Conservation (phyloP, 2,888 invertebrate genomes). For the Acleris sparsana region DNA sequence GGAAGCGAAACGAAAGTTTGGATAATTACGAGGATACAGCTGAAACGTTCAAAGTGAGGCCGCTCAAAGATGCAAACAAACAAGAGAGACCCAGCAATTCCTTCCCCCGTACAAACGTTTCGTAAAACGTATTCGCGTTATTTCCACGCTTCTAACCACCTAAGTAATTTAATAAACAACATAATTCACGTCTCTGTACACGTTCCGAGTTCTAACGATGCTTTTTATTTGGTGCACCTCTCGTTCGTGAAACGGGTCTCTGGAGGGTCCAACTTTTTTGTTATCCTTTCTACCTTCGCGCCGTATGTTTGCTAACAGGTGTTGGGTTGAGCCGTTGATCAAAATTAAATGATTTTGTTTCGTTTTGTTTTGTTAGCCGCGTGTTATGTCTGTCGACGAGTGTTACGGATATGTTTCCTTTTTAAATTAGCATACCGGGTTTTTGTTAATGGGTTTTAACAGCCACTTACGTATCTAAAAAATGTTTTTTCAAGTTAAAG, state of each 20-base stretch:
- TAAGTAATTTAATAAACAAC: slow-evolving; percentile 37
- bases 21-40: slow-evolving; percentile 23
- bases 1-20: slow-evolving; percentile 14
- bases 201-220: slow-evolving; percentile 34
- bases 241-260: slow-evolving; percentile 21
- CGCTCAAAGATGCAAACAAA: slow-evolving; percentile 22
- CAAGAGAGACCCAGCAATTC: slow-evolving; percentile 23
- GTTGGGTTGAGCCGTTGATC: slow-evolving; percentile 21
- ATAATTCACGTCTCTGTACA: slow-evolving; percentile 34
- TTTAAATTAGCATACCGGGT: not conserved
- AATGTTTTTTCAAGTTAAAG: too few relatives aligned
- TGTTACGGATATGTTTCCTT: not conserved
- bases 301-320: slow-evolving; percentile 21
- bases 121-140: slow-evolving; percentile 10
- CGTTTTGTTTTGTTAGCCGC: slow-evolving; percentile 4
- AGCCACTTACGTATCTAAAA: too few relatives aligned
- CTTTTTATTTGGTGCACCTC: slow-evolving; percentile 22
- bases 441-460: not conserved
- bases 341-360: slow-evolving; percentile 30
- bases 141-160: slow-evolving; percentile 13
- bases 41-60: slow-evolving; percentile 11
- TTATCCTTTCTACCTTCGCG: not conserved
- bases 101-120: slow-evolving; percentile 10
- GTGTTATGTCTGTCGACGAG: not conserved
- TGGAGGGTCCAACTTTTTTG: slow-evolving; percentile 29